Evolutionary conservation across 2,113 vertebrate genomes (phyloP).

Genomic region (Melospiza georgiana): DNA sequence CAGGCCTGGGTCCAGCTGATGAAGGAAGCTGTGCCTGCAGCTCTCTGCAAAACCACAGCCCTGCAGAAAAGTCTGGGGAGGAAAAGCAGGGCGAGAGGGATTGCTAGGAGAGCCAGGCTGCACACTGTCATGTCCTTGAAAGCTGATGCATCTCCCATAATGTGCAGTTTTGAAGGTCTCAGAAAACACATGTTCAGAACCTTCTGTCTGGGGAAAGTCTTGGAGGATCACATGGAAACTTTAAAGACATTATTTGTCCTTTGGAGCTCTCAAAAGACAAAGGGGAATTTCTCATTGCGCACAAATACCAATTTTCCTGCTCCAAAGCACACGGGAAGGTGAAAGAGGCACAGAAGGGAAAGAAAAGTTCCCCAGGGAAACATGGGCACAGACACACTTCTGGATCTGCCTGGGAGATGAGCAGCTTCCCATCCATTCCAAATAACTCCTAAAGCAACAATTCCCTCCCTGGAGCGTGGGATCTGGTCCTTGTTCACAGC

Average conservation of each 20-base stretch:
- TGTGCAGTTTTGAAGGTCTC: neutral
- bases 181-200: neutral
- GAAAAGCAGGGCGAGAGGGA: neutral
- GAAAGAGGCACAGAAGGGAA: neutral
- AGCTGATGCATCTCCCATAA: neutral
- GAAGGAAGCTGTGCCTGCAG: neutral
- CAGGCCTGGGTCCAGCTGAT: neutral
- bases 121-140: neutral
- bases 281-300: neutral
- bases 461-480: neutral
- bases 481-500: neutral
- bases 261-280: neutral
- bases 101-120: neutral
- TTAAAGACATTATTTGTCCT: neutral
- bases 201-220: neutral
- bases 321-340: neutral
- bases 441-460: neutral
- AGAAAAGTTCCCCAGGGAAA: neutral
- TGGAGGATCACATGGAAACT: neutral
- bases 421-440: neutral
- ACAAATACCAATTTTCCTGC: neutral
- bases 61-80: neutral
- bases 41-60: neutral
- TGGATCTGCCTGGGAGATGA: neutral
- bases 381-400: accelerated